These are phyloP conservation scores for Rattus rattus DNA, from an alignment of 2,113 vertebrate species.

Conservation along the genomic window DNA sequence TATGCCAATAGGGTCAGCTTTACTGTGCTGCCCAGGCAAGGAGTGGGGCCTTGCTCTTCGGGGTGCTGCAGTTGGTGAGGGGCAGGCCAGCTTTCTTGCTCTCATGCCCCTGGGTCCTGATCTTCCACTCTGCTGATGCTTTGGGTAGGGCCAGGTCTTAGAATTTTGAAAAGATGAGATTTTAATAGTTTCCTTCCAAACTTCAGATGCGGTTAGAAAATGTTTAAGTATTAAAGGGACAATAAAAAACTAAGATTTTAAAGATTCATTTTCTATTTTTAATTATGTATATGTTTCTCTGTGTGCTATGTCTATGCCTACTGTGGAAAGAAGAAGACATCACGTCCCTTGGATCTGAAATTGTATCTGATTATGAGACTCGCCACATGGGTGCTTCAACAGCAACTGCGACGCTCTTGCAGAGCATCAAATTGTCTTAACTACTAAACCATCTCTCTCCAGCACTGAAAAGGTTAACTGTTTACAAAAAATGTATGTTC, in stretches of 20 bases:
- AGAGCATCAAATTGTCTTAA: neutral
- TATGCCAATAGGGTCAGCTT: no score
- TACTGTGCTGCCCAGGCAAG: no score
- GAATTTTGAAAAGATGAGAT: neutral
- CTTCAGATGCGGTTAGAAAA: neutral
- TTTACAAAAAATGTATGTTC: no score
- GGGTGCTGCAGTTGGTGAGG: no score
- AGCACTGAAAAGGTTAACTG: neutral
- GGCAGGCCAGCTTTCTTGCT: no score
- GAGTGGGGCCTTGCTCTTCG: no score
- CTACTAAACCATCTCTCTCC: neutral
- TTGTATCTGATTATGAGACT: neutral
- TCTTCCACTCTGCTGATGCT: no score
- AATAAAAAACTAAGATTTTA: neutral
- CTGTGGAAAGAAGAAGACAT: neutral
- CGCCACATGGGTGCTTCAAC: neutral
- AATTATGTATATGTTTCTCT: neutral
- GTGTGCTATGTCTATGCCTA: no score
- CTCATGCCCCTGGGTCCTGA: no score
- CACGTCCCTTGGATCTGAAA: neutral
- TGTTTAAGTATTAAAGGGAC: constrained; percentile 34
- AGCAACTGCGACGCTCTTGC: neutral
- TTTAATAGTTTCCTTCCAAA: neutral
- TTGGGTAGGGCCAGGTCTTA: neutral
- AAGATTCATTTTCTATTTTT: neutral